These are phyloP conservation scores for Calephelis virginiensis DNA, from an alignment of 1,140 invertebrate species.

Conservation along the genomic window DNA sequence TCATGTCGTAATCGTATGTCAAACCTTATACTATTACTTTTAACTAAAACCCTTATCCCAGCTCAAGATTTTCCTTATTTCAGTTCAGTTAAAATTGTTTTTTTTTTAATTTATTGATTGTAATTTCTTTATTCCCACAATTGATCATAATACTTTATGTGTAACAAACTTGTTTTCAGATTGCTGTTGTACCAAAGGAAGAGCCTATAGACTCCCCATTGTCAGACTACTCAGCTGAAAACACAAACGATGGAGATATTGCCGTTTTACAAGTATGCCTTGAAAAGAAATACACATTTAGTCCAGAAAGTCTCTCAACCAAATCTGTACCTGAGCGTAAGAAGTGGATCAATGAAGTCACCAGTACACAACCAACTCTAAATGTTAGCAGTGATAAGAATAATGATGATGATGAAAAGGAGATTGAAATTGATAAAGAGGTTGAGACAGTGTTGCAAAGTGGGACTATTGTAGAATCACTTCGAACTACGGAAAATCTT, in stretches of 20 bases:
- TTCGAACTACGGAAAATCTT: constrained; percentile 64
- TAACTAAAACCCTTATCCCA: too few species aligned
- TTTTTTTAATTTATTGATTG: too few species aligned
- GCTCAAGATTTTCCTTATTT: too few species aligned
- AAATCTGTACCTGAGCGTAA: constrained; percentile 49
- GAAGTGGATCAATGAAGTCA: constrained; percentile 69
- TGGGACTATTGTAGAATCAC: constrained; percentile 67
- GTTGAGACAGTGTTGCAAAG: constrained; percentile 70
- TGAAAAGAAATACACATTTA: constrained; percentile 60
- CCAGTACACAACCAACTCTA: constrained; percentile 65
- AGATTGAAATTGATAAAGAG: constrained; percentile 71
- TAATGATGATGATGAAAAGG: constrained; percentile 57
- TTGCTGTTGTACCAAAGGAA: constrained; percentile 56
- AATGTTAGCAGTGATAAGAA: constrained; percentile 53
- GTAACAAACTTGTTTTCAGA: constrained; percentile 43
- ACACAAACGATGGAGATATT: constrained; percentile 67
- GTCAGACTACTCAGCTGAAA: constrained; percentile 67
- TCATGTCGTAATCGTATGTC: too few species aligned
- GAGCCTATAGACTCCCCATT: constrained; percentile 65
- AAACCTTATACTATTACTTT: too few species aligned
- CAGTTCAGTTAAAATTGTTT: too few species aligned
- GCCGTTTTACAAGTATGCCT: constrained; percentile 52
- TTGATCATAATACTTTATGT: too few species aligned
- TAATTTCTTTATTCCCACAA: too few species aligned
- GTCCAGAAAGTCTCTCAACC: constrained; percentile 38